Conservation (phyloP, 2,797 vertebrate genomes). For the Myotis vivesi region DNA sequence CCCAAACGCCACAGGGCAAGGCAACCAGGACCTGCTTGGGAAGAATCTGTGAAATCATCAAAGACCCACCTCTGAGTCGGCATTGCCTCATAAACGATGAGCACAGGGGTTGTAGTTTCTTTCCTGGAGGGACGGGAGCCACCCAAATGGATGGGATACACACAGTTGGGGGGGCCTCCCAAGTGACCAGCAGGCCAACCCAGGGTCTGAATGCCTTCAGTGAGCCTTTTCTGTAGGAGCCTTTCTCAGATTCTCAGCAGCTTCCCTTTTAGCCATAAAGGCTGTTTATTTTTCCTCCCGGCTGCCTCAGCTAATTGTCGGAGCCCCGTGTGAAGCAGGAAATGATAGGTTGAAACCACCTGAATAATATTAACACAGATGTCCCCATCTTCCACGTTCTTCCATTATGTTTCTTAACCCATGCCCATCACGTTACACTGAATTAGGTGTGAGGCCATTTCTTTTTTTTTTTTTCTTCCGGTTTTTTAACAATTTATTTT, state of each 20-base stretch:
- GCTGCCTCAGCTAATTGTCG: not conserved
- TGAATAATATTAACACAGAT: not conserved
- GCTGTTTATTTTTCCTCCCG: not conserved
- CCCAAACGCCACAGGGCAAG: not conserved
- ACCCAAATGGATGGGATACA: not conserved
- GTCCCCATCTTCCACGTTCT: not conserved
- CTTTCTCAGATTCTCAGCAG: not conserved
- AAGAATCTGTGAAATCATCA: not conserved
- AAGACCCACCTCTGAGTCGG: not conserved
- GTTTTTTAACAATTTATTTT: not conserved
- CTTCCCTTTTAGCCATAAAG: not conserved
- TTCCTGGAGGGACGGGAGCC: not conserved
- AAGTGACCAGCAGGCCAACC: not conserved
- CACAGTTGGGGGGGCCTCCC: not conserved
- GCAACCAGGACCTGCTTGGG: not conserved
- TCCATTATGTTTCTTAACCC: not conserved
- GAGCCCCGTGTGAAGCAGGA: not conserved
- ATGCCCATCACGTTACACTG: not conserved
- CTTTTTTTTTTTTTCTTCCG: not conserved
- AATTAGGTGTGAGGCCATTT: not conserved
- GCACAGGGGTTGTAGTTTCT: not conserved
- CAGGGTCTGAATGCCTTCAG: not conserved
- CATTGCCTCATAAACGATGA: not conserved
- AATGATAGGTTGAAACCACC: not conserved
- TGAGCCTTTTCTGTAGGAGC: not conserved